Base-by-base conservation (phyloP, 2,888 invertebrate genomes). In the Creontiades dilutus region DNA sequence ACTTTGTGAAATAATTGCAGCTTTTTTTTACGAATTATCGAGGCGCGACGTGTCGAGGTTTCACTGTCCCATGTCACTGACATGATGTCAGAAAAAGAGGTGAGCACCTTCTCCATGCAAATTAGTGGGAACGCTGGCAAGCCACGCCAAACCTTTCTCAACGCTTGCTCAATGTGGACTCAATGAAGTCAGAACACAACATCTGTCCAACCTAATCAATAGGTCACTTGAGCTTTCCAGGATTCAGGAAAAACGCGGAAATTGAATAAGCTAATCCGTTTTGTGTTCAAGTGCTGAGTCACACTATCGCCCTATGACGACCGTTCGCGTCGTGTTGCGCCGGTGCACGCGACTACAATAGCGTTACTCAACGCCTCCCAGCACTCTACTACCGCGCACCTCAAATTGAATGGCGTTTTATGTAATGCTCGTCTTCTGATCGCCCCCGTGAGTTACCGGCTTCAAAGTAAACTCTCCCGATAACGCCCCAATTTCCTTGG, bases 371-470 rank as follows among this genome's bases (percentile, higher is more conserved):
- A 68, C 68, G 23, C 68, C 68, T 68, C 68, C 23, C 68, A 27
- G 23, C 23, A 19, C 68, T 23, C 68, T 11, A 68, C 68, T 5
- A 16, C 57, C 57, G 57, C 57, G 57, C 57, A 57, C 57, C 68
- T 68, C 19, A 68, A 57, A 68, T 68, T 68, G 68, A 68, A 68
- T 68, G 23, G 68, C 68, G 23, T 68, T 57, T 68, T 68, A 68
- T 68, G 68, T 68, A 68, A 68, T 68, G 27, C 19, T 68, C 27
- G 68, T 68, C 68, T 68, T 68, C 68, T 68, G 68, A 68, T 68
- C 68, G 68, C 68, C 52, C 52, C 52, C 68, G 68, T 68, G 68
- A 68, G 19, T 68, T 68, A 68, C 68, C 68, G 68, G 68, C 68
- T 68, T 68, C 68, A 68, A 23, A 68, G 68, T 27, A 68, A 68